Evolutionary conservation across 2,113 vertebrate species (phyloP), one percentile per base, ranked within the genome.

Genomic region (Cranoglanis bouderius): DNA sequence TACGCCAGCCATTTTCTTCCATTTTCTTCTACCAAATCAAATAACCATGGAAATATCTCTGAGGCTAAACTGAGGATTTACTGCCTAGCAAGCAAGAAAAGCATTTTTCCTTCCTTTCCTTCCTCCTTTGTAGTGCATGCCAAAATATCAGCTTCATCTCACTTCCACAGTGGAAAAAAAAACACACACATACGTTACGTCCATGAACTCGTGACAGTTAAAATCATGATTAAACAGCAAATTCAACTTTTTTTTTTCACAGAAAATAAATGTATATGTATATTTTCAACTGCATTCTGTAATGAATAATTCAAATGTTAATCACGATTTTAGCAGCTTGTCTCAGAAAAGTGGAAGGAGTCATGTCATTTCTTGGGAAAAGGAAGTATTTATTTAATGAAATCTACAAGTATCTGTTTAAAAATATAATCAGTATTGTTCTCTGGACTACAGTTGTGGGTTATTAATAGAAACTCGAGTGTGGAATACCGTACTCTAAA

Each of bases 401-500:
- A 80, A 63, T 12, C 6, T 7, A 63, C 29, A 35, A 24, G 8
- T 32, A n/a, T 46, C 12, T 24, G 26, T n/a, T 57, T 49, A 46
- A 46, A 81, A 67, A 87, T 53, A 18, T 70, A 29, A 65, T 65
- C 57, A 49, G 3, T 49, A 10, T 10, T 1, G 46, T 65, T 26
- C 59, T 10, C 24, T 82, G 61, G n/a, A 82, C 82, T 40, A 65
- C n/a, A 46, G 9, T 38, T 74, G 38, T 7, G 67, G 70, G n/a
- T 85, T 88, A 77, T 86, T 93, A 90, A 65, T 84, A 65, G 63
- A 19, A 84, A 21, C 51, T 85, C 61, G 43, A 72, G 81, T 16
- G 82, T 49, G 35, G 83, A 85, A 85, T 59, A 82, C 67, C 10
- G 6, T 51, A 65, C 40, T 72, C 8, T 40, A 70, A 16, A 87